Base-by-base conservation (phyloP, 1,140 invertebrate genomes). In the Telenomus remus region DNA sequence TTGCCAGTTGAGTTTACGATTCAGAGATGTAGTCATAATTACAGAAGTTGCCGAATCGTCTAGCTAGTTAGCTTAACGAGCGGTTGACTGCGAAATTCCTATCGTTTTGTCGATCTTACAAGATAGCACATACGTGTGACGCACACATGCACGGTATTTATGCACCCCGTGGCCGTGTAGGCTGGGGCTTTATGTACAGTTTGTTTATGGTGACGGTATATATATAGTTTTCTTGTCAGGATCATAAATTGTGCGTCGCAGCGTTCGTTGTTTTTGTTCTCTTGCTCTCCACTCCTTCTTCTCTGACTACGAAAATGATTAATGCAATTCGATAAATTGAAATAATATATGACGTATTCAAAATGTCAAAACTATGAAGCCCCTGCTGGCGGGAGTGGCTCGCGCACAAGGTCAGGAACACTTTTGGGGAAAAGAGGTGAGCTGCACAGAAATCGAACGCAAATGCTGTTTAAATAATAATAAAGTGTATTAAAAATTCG, bases 401-500 rank as follows among this genome's bases (percentile, higher is more conserved):
- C 19, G 2, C 19, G 19, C 6, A 27, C 19, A 27, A 27, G 19
- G 19, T 27, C 19, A 27, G 19, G 19, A 27, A n/a, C 6, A 6
- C 6, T 27, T 27, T 27, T 27, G 6, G 19, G 19, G 6, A 27
- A n/a, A n/a, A n/a, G n/a, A 27, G 19, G 19, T 27, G 19, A 27
- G 19, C 19, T 27, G 6, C 19, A 27, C 19, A 27, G 2, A 27
- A 27, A 27, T 27, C 2, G 19, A 27, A 27, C 19, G 19, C 6
- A 27, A 27, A 6, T 27, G n/a, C 19, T 27, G 11, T 79, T 80
- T 86, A 85, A 86, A 86, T 86, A 86, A 85, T 86, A 85, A 85
- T 86, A 86, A 85, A 86, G 78, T 86, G 81, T 86, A 86, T 86
- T 86, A 86, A 86, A 86, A 86, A 83, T 27, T 86, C 85, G 85